Base-by-base conservation (phyloP, 2,888 invertebrate species). In the Agapetus fuscipes region DNA sequence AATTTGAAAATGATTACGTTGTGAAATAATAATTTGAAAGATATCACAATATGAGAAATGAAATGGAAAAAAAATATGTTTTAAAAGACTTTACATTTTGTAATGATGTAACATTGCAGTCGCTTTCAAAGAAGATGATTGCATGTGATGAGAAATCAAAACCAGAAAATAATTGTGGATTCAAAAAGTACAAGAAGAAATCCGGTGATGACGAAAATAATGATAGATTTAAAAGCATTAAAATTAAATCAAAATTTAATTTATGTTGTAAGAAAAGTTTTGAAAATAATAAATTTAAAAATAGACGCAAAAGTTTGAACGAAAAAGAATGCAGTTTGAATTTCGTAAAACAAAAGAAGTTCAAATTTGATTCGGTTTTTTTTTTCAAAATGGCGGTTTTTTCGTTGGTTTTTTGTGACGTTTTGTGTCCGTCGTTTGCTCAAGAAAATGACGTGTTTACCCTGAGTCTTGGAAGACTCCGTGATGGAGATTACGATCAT, bases 391-490 rank as follows among this genome's bases (percentile, higher is more conserved):
- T n/a, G n/a, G n/a, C n/a, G n/a, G n/a, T 20, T 20, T 20, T 4
- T 20, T 20, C 9, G 20, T 4, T 20, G 20, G n/a, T n/a, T n/a
- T n/a, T n/a, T n/a, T n/a, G n/a, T n/a, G n/a, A n/a, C n/a, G n/a
- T n/a, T n/a, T n/a, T 37, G 2, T 33, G 12, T 17, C 30, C 9
- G 20, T 36, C n/a, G n/a, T 36, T 17, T 29, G 30, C 37, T 13
- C 32, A 37, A 10, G 30, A 41, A n/a, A 39, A 40, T 20, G 47
- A 47, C 14, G 40, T 47, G 11, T 32, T 47, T 28, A 39, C 28
- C 14, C 37, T 47, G 15, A 45, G 42, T 35, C 28, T 45, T 17
- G 37, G 41, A 12, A 24, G 12, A 13, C 17, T 36, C 16, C n/a
- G 14, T 2, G 40, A 35, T 5, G 37, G 24, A n/a, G 28, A 10